These are phyloP conservation scores for Panopea generosa DNA, from an alignment of 2,888 invertebrate genomes.

Conservation along the genomic window DNA sequence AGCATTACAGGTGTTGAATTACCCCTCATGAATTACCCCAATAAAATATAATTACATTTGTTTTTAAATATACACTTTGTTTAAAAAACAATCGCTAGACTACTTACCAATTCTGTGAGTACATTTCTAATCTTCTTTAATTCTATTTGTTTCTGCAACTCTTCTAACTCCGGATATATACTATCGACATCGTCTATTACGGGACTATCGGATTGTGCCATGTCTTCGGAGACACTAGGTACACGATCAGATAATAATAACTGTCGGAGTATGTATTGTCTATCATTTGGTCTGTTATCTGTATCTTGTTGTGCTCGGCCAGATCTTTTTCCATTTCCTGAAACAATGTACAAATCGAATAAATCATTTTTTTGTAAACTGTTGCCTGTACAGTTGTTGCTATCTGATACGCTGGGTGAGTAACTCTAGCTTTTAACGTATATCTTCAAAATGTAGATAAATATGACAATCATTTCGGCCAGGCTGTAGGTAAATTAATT, in stretches of 20 bases:
- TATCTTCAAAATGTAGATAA: no score
- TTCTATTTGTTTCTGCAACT: not conserved
- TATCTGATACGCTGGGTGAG: no score
- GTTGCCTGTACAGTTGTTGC: no score
- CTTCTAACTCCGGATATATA: not conserved
- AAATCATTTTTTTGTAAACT: no score
- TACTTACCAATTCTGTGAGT: not conserved
- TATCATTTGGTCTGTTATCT: not conserved
- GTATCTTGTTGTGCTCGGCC: not conserved
- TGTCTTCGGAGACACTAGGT: not conserved
- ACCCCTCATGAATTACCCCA: no score
- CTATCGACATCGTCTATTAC: not conserved
- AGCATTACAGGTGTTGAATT: no score
- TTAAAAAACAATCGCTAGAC: no score
- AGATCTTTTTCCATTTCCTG: slow-evolving; percentile 13
- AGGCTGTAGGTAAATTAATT: no score
- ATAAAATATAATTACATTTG: no score
- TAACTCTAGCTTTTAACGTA: no score
- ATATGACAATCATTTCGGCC: no score
- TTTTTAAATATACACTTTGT: no score
- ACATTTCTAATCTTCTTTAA: not conserved
- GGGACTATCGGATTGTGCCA: not conserved
- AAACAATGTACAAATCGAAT: not conserved
- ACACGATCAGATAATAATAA: not conserved
- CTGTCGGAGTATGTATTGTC: slow-evolving; percentile 4